Evolutionary conservation across 2,113 vertebrate species (phyloP), one percentile per base, ranked within the genome.

Genomic region (Rutilus rutilus): DNA sequence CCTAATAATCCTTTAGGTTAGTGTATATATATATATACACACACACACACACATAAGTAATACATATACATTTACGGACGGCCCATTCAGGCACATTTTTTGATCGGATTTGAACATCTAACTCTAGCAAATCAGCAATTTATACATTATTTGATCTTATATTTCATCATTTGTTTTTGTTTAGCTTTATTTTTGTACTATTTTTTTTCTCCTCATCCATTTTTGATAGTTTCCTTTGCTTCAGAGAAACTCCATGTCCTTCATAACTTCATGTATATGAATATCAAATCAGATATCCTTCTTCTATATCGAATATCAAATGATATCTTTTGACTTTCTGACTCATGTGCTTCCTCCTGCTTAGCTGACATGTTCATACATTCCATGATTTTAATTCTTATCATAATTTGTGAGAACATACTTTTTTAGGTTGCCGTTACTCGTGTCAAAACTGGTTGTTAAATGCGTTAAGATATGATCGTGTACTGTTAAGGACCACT

Each of bases 351-450:
- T 59, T 42, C 33, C 11, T 73, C 23, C 23, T 33, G 30, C 67
- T 83, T 82, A 30, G 57, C n/a, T 77, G 74, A 47, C 78, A 65
- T 52, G 79, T 67, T 82, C 79, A 69, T 52, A 80, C 59, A 30
- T 45, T 9, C 45, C 62, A 71, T 83, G 23, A 57, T 59, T 73
- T 83, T 17, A 54, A 57, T 74, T 57, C 33, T 73, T 73, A 73
- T 33, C 64, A 59, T 83, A n/a, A 83, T 83, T 59, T 59, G 65
- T 27, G 30, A 36, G 50, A 57, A 59, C 82, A 12, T 23, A 3
- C 25, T 2, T 54, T 64, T 69, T 82, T 12, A 73, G 10, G 23
- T 12, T 73, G 67, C 14, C 50, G 54, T 83, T 74, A 83, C 65
- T 59, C 12, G 19, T 73, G 81, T 82, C 81, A 42, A 59, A 83